Conservation (phyloP, 2,888 invertebrate genomes). For the Acronicta leporina region DNA sequence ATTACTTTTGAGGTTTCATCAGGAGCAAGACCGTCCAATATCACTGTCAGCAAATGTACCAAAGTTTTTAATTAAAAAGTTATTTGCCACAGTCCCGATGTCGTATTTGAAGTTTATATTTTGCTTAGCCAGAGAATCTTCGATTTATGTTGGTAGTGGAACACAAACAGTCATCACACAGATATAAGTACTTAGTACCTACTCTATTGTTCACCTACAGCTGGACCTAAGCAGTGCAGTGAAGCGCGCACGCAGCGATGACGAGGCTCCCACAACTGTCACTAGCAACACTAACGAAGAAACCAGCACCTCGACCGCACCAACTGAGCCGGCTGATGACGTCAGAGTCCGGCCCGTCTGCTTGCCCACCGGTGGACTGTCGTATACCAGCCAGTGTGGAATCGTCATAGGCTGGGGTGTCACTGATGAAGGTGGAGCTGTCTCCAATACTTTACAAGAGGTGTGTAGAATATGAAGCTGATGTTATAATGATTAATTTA, state of each 20-base stretch:
- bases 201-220: constrained; percentile 55
- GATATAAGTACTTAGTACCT: too few relatives aligned
- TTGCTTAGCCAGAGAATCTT: too few relatives aligned
- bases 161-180: too few relatives aligned
- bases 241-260: constrained; percentile 65
- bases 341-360: constrained; percentile 93
- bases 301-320: constrained; percentile 12
- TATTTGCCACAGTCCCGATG: too few relatives aligned
- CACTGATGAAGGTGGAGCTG: constrained; percentile 91
- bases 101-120: too few relatives aligned
- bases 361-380: constrained; percentile 90
- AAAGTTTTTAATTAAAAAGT: too few relatives aligned
- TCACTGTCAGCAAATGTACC: too few relatives aligned
- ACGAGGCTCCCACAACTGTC: constrained; percentile 10
- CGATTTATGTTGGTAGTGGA: too few relatives aligned
- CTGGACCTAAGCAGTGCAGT: constrained; percentile 79
- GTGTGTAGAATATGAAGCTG: constrained; percentile 75
- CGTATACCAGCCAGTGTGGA: constrained; percentile 86
- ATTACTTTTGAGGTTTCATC: too few relatives aligned
- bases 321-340: constrained; percentile 64
- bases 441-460: constrained; percentile 92
- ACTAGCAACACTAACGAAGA: constrained; percentile 20
- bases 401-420: constrained; percentile 95
- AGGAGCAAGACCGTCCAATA: too few relatives aligned
- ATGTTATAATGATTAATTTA: too few relatives aligned